These are phyloP conservation scores for Gerris lacustris DNA, from an alignment of 2,888 invertebrate genomes.

Conservation along the genomic window DNA sequence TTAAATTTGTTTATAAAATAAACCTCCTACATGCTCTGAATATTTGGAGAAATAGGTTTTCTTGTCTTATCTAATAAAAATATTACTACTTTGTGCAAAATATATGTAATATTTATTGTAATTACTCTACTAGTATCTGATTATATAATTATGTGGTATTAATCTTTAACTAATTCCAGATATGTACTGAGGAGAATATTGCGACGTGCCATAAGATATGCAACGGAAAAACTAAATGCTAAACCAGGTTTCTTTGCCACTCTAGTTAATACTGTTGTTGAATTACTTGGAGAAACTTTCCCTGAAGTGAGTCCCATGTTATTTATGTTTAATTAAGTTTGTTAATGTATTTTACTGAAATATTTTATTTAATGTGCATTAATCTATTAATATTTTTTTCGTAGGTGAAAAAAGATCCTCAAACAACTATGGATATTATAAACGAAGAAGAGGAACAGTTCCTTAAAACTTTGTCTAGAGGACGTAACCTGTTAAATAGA, in stretches of 20 bases:
- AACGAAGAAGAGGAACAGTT: slow-evolving; percentile 98
- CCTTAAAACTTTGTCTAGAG: slow-evolving; percentile 83
- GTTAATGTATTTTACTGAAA: background rate
- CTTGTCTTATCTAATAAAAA: too few species aligned
- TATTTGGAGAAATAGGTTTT: too few species aligned
- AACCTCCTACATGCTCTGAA: too few species aligned
- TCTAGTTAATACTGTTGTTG: slow-evolving; percentile 79
- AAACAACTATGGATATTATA: slow-evolving; percentile 81
- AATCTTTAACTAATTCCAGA: slow-evolving; percentile 34
- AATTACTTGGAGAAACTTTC: slow-evolving; percentile 56
- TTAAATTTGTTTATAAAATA: too few species aligned
- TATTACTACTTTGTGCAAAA: too few species aligned
- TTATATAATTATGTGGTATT: too few species aligned
- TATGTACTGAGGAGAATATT: slow-evolving; percentile 93
- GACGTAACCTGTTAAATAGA: slow-evolving; percentile 77
- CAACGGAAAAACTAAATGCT: slow-evolving; percentile 89
- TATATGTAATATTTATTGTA: too few species aligned
- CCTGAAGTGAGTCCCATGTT: slow-evolving; percentile 40
- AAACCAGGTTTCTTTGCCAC: slow-evolving; percentile 89
- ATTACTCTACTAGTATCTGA: too few species aligned
- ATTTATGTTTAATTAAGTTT: background rate
- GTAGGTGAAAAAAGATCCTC: slow-evolving; percentile 72
- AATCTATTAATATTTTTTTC: background rate
- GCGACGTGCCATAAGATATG: slow-evolving; percentile 87
- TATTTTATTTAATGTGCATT: background rate